These are phyloP conservation scores for Stomatorhinus ivindoensis DNA, from an alignment of 2,113 vertebrate species.

Conservation along the genomic window DNA sequence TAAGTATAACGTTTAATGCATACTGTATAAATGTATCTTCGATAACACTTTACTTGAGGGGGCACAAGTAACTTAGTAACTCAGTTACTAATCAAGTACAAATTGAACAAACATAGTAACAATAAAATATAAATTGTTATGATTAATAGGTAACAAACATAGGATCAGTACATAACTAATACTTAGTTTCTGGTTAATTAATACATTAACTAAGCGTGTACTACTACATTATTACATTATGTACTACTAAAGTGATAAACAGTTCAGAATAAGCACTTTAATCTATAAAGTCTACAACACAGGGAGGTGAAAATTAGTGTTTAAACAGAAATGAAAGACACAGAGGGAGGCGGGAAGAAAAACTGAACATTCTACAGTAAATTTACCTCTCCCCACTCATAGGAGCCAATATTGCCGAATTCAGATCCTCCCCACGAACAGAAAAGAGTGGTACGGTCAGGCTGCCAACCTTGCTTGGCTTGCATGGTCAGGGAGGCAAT, in stretches of 20 bases:
- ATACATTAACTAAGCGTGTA: neutral
- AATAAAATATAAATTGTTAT: neutral
- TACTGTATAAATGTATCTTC: neutral
- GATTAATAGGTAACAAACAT: neutral
- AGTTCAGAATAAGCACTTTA: neutral
- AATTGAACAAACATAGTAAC: neutral
- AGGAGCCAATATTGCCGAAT: constrained; percentile 80
- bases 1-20: neutral
- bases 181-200: neutral
- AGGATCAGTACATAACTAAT: neutral
- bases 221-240: neutral
- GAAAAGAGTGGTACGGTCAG: constrained; percentile 76
- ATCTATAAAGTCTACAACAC: neutral
- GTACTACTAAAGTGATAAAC: neutral
- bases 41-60: neutral
- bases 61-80: neutral
- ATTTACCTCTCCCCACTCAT: constrained; percentile 89
- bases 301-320: neutral
- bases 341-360: constrained; percentile 1
- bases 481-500: constrained; percentile 67
- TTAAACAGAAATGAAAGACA: neutral
- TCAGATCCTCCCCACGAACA: constrained; percentile 81
- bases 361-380: neutral
- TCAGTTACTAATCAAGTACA: neutral
- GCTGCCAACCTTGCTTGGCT: constrained; percentile 74